Evolutionary conservation across 2,113 vertebrate species (phyloP), one percentile per base, ranked within the genome.

Genomic region (Phycodurus eques): DNA sequence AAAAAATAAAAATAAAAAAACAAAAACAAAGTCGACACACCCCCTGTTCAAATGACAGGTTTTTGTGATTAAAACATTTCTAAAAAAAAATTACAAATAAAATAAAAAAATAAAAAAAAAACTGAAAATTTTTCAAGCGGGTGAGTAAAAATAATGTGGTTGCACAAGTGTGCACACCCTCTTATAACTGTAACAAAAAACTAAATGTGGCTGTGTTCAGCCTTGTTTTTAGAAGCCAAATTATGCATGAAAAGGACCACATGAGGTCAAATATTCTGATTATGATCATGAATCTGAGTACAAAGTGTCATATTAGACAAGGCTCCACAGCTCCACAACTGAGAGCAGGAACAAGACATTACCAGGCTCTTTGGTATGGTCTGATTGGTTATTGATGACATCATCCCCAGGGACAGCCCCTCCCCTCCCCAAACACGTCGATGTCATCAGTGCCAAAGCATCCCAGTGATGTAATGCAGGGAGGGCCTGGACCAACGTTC

Each of bases 401-500:
- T 93, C 89, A 92, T 88, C 78, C 77, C 71, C 5, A 39, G 74
- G 76, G 75, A 72, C 46, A n/a, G 63, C 63, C 77, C 65, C 78
- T 76, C 76, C 35, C 67, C 83, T 74, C 81, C 84, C 81, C 85
- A 22, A 79, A 43, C 39, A 39, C 1, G 19, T 71, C 81, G 27
- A 88, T 92, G 88, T 88, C 87, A 91, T 93, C 92, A 92, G 88
- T 81, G 82, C 82, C 31, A 72, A 92, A 84, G 86, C 87, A 92
- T 93, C 83, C 82, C 78, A 85, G 83, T 93, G 92, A 92, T 85
- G 91, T 92, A 84, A 93, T 92, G 84, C 80, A 81, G 84, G 81
- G 81, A 88, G 87, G 84, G 71, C 67, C 71, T 17, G 65, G 72
- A 82, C 54, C 70, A 74, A 70, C 72, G 7, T 72, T 83, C 57